Evolutionary conservation across 35 echinoderm and acorn worm genomes (phyloP), one percentile per base, ranked within the genome.

Genomic region (Acanthaster planci): DNA sequence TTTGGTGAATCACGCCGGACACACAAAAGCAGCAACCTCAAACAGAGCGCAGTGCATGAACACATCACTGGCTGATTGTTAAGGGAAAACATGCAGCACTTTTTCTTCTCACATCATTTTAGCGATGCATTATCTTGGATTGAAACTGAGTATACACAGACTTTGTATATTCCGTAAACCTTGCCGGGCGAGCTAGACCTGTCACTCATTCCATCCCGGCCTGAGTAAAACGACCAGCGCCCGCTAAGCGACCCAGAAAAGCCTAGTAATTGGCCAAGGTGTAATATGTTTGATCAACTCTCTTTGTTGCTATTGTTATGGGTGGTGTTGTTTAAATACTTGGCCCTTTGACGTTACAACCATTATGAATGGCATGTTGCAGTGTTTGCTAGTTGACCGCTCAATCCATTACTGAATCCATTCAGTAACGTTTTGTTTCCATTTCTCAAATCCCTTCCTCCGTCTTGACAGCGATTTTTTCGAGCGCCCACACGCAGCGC

Each of bases 251-350:
- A 72, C 34, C 64, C 22, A 72, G 42, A 47, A 47, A 72, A 26
- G 23, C 9, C 8, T 10, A 3, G 64, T 72, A 72, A 72, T 72
- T 72, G 64, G 26, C 1, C 23, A 9, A 72, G 30, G 64, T 72
- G 64, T 72, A 72, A 72, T 72, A 34, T 72, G 64, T 16, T 72
- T 72, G 64, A 72, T 72, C 64, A 34, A 72, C 34, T 29, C 27
- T 60, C 34, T 1, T 26, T 34, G 34, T 72, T 72, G 64, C 34
- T 34, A 26, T 23, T 72, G n/a, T 72, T 72, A 34, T 21, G 30
- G 22, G 64, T 72, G 26, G 22, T 72, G 18, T 26, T 29, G 26
- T 72, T 36, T 72, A 72, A 72, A 47, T 12, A 47, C 42, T 47
- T 47, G 4, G 12, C 42, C 42, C 42, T 6, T 47, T 47, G 42